Base-by-base conservation (phyloP, 2,797 vertebrate genomes). In the Scyliorhinus canicula region DNA sequence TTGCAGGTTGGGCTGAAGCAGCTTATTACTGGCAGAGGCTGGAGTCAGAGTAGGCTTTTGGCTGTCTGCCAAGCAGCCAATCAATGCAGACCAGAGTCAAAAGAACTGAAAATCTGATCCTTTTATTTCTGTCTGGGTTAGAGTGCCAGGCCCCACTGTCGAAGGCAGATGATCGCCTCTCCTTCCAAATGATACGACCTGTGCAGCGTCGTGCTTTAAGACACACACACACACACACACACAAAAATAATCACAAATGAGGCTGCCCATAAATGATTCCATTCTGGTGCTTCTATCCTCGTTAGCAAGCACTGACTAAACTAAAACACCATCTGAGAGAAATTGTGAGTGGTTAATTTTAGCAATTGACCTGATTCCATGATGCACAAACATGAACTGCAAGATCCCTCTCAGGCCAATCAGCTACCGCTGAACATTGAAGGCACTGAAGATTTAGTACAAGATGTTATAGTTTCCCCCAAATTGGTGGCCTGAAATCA, bases 311-410 rank as follows among this genome's bases (percentile, higher is more conserved):
- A 95, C 82, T 69, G 84, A 55, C 95, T 95, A 95, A 96, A 95
- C 95, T 82, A 84, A 95, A 95, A 50, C 95, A 91, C 74, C n/a
- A 95, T 96, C 95, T 11, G 95, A 96, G 95, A 95, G 95, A 96
- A 95, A 95, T 96, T 95, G 95, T 95, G 95, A 95, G 95, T 95
- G 95, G 97, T 96, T 97, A 95, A 97, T 97, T 97, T 97, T 97
- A 97, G 97, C 96, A 96, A 96, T 96, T 97, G 97, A 97, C 97
- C 97, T 96, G 97, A 96, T 98, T 98, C 97, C 96, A 95, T 95
- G 95, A 95, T 96, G 96, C 97, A 98, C 97, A 96, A 95, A 95
- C 96, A 96, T 96, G 95, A 67, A 65, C 88, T 71, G 67, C 47
- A 35, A 16, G 93, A 50, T 7, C 40, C 65, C 4, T 71, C 44